Base-by-base conservation (phyloP, 2,113 vertebrate species). In the Scophthalmus maximus region DNA sequence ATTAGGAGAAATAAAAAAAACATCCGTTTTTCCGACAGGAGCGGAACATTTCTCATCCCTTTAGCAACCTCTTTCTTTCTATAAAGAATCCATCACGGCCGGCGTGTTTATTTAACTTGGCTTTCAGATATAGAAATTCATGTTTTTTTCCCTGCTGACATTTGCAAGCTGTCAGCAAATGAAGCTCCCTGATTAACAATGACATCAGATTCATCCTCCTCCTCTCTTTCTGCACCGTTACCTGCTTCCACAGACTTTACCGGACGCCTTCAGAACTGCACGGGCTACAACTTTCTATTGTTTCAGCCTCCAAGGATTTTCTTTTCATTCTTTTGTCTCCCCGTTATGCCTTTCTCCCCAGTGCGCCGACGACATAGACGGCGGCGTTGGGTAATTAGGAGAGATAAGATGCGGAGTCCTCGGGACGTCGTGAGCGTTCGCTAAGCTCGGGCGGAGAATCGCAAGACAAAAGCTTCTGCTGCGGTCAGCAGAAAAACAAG, bases 401-500 rank as follows among this genome's bases (percentile, higher is more conserved):
- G 50, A 84, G 84, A 89, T 89, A 81, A 87, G 84, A 82, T 23
- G 57, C 59, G n/a, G n/a, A 27, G 69, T 66, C 68, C 7, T 38
- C 1, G n/a, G 23, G 17, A 71, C 4, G 49, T n/a, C n/a, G 22
- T 2, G 61, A 52, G 1, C 49, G 25, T 30, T 49, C 32, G 14
- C 40, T 23, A 32, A 70, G 77, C n/a, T n/a, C 70, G 2, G 68
- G 59, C 74, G 1, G 22, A 30, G 60, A 76, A 49, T 17, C 52
- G 0, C 49, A 82, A 80, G 67, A 88, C 82, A 90, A 88, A 87
- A 79, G 80, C 81, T 82, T 87, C 40, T 79, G 76, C 71, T 23
- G 80, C 4, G 52, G 82, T 88, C 78, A 87, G 87, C 87, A 62
- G 8, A 32, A 12, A 5, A 11, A 22, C 8, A 18, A 25, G 4